Conservation (phyloP, 2,113 vertebrate genomes). For the Leptodactylus fuscus region DNA sequence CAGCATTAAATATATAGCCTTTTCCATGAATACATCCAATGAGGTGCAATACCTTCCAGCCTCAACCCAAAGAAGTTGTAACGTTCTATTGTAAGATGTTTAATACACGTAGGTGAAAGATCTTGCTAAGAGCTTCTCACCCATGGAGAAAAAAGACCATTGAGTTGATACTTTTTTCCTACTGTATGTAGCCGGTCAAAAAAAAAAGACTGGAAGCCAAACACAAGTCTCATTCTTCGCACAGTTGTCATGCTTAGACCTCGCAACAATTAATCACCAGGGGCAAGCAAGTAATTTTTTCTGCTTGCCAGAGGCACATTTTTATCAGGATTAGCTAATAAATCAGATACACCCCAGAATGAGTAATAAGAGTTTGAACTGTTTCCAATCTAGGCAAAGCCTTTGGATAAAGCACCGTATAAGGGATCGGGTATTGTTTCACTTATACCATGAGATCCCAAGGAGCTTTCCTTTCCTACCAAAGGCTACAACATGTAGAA, state of each 20-base stretch:
- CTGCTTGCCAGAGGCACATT: constrained; percentile 77
- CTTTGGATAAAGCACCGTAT: constrained; percentile 67
- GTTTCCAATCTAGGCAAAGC: constrained; percentile 64
- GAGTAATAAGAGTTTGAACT: constrained; percentile 71
- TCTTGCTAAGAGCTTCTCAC: constrained; percentile 63
- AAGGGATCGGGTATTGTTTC: constrained; percentile 60
- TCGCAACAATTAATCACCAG: constrained; percentile 77
- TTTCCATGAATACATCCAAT: neutral
- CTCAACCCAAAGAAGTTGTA: constrained; percentile 8
- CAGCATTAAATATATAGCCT: constrained; percentile 4
- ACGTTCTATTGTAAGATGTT: neutral
- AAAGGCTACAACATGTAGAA: neutral
- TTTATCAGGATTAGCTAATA: constrained; percentile 80
- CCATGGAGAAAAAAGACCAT: constrained; percentile 66
- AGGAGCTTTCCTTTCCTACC: neutral
- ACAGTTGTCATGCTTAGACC: constrained; percentile 72
- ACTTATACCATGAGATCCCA: neutral
- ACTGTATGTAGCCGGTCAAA: constrained; percentile 62
- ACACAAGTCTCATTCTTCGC: constrained; percentile 68
- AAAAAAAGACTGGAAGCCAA: constrained; percentile 60
- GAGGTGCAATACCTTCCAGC: neutral
- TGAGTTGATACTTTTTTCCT: constrained; percentile 66
- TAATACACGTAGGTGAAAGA: neutral
- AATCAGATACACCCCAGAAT: constrained; percentile 72
- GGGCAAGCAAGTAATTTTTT: constrained; percentile 73